Base-by-base conservation (phyloP, 2,888 invertebrate species). In the Magallana nippona region DNA sequence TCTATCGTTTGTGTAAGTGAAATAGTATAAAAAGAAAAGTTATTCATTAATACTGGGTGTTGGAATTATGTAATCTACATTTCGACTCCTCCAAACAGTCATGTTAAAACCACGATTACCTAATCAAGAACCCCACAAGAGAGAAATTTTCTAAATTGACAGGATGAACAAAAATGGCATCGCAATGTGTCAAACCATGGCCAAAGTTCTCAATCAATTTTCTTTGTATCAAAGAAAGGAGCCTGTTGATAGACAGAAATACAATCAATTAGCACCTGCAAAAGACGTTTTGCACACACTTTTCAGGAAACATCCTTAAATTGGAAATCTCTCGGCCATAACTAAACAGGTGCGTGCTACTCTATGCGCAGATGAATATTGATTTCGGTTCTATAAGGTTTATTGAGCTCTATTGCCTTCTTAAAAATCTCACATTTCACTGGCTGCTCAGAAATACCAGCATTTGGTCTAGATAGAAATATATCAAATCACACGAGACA, bases 261-360 rank as follows among this genome's bases (percentile, higher is more conserved):
- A 79, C 56, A 79, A 57, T 17, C 56, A 17, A 79, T 56, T 79
- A 56, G 19, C 27, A 2, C 22, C 57, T 57, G 17, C 56, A 79
- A 22, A 19, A 58, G 56, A 19, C 57, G 58, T 57, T 79, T 27
- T 56, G 10, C 57, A 56, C 56, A 57, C 15, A 10, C 22, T 57
- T 27, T 32, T 57, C 57, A 58, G 60, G 81, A 19, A 81, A 27
- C 15, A 60, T 44, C 56, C 27, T 55, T 83, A 80, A 80, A 83
- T 83, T 83, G 80, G 80, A 80, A 83, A 83, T 80, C 78, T 83
- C 80, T 83, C 71, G 80, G 71, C 80, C 63, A 57, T 55, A 80
- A 79, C 83, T 80, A 83, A 80, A 17, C 56, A 63, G 56, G 55
- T 82, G 10, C 44, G 55, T 55, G 71, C 55, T 63, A 44, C 55